Evolutionary conservation across 2,888 invertebrate genomes (phyloP).

Genomic region (Zaprionus lineosus): DNA sequence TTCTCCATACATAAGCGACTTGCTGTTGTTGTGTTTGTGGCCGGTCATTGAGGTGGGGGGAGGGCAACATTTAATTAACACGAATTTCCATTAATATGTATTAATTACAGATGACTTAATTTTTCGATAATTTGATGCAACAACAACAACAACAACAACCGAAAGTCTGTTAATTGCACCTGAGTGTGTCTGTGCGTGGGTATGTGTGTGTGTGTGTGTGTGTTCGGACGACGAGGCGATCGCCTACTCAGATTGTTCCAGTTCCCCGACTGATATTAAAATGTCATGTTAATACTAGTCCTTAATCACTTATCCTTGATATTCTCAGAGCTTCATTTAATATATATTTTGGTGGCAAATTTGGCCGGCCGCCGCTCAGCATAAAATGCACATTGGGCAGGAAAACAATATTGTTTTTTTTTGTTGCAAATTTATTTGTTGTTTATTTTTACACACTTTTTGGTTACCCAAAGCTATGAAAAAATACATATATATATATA

Average conservation of each 20-base stretch:
- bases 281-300: too few species aligned
- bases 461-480: too few species aligned
- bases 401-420: conserved; percentile 46
- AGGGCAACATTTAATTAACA: conserved; percentile 78
- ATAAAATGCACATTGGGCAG: conserved; percentile 48
- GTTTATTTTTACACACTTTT: neutral
- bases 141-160: conserved; percentile 33
- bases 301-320: too few species aligned
- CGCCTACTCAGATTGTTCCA: too few species aligned
- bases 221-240: too few species aligned
- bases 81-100: conserved; percentile 77
- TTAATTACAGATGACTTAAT: conserved; percentile 73
- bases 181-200: conserved; percentile 18
- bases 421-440: conserved; percentile 28
- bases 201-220: neutral
- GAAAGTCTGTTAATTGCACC: conserved; percentile 35
- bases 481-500: neutral
- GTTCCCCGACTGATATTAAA: too few species aligned
- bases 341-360: too few species aligned
- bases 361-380: too few species aligned
- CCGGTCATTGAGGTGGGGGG: conserved; percentile 11
- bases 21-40: conserved; percentile 2
- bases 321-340: too few species aligned
- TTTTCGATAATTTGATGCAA: conserved; percentile 51
- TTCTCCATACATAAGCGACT: neutral